These are phyloP conservation scores for Pseudobourletiella spinata DNA, from an alignment of 1,140 invertebrate genomes.

Conservation along the genomic window DNA sequence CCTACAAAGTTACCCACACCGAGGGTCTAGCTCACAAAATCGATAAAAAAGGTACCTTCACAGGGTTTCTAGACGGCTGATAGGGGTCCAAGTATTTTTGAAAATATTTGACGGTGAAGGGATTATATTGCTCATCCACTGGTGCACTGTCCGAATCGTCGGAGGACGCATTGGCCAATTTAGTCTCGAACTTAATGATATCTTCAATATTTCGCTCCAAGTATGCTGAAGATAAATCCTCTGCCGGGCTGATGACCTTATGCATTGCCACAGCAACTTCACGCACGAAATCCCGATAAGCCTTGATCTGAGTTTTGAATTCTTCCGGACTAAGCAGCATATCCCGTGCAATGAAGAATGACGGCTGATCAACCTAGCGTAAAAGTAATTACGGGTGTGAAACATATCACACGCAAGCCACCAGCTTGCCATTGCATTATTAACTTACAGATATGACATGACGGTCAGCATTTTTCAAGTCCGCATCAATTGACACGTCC, in stretches of 20 bases:
- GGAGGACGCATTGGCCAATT: not conserved
- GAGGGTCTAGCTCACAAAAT: too few relatives aligned
- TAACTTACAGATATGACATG: not conserved
- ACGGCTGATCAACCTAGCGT: not conserved
- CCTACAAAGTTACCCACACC: too few relatives aligned
- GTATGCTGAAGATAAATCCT: slow-evolving; percentile 1
- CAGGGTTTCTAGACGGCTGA: too few relatives aligned
- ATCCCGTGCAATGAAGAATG: not conserved
- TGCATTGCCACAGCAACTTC: slow-evolving; percentile 26
- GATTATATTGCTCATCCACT: not conserved
- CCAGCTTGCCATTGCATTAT: not conserved
- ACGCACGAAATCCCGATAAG: slow-evolving; percentile 52
- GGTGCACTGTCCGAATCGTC: not conserved
- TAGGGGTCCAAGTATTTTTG: too few relatives aligned
- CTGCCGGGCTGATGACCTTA: not conserved
- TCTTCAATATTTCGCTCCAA: slow-evolving; percentile 10
- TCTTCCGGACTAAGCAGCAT: slow-evolving; percentile 48
- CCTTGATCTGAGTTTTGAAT: slow-evolving; percentile 50
- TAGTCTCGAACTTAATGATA: not conserved
- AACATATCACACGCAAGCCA: too few relatives aligned
- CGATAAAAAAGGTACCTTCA: too few relatives aligned
- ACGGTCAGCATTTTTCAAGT: not conserved
- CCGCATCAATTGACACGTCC: not conserved
- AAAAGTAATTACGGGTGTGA: too few relatives aligned
- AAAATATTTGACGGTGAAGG: not conserved